These are phyloP conservation scores for Halichondria panicea DNA, from an alignment of 37 sponge, comb jelly and placozoan genomes.

Conservation along the genomic window DNA sequence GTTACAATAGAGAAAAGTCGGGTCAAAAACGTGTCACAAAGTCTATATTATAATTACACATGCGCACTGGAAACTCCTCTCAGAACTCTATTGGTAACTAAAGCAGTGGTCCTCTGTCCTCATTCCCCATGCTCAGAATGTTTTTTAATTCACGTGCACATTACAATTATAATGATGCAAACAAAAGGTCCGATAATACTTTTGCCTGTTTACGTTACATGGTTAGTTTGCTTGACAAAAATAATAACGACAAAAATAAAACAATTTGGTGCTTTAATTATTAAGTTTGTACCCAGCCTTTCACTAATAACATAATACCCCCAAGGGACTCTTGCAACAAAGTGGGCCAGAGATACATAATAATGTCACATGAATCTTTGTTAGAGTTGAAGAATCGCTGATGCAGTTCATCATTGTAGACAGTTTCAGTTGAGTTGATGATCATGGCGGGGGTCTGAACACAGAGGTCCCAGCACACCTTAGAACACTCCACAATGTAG, in stretches of 20 bases:
- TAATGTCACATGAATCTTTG: slow-evolving; percentile 5
- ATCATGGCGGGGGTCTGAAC: slow-evolving; percentile 67
- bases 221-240: not conserved
- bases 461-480: slow-evolving; percentile 59
- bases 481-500: slow-evolving; percentile 56
- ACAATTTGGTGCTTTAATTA: not conserved
- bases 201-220: too few species aligned
- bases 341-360: slow-evolving; percentile 60
- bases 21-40: too few species aligned
- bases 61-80: too few species aligned
- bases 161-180: not conserved
- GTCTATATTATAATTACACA: too few species aligned
- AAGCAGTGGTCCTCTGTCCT: too few species aligned
- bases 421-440: slow-evolving; percentile 35
- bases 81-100: too few species aligned
- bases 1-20: too few species aligned
- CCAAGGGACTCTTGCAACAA: slow-evolving; percentile 46
- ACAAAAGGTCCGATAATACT: slow-evolving; percentile 1
- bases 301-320: not conserved
- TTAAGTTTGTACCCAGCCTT: slow-evolving; percentile 27
- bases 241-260: not conserved
- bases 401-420: slow-evolving; percentile 48
- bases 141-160: not conserved
- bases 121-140: too few species aligned
- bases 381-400: slow-evolving; percentile 37